These are phyloP conservation scores for Amazonetta brasiliensis DNA, from an alignment of 2,797 vertebrate genomes.

Conservation along the genomic window DNA sequence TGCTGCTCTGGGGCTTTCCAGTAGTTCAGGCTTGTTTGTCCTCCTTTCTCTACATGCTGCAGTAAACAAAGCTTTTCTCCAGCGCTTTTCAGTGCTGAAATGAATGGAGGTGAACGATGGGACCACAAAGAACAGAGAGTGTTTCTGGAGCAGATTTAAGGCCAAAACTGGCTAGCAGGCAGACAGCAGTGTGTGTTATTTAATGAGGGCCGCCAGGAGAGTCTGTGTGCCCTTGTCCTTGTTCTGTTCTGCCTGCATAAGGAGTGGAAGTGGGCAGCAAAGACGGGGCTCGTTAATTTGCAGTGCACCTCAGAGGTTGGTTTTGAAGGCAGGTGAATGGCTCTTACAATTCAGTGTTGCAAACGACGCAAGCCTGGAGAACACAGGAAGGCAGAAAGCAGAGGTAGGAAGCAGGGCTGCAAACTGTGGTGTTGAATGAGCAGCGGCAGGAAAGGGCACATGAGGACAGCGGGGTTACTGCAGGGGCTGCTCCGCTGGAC, in stretches of 20 bases:
- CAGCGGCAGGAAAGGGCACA: fast-evolving
- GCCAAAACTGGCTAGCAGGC: background rate
- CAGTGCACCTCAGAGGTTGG: fast-evolving
- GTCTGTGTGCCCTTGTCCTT: background rate
- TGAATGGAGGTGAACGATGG: background rate
- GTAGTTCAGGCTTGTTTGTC: too few relatives aligned
- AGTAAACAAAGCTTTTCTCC: background rate
- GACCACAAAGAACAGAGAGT: background rate
- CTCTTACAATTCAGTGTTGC: background rate
- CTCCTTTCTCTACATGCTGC: background rate
- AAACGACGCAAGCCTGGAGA: background rate
- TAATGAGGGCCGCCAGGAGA: background rate
- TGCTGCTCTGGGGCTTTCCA: background rate
- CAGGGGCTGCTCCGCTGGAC: fast-evolving
- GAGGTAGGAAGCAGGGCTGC: fast-evolving
- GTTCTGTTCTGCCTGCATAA: fast-evolving
- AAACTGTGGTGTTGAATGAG: fast-evolving
- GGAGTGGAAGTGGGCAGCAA: background rate
- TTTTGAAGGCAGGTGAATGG: background rate
- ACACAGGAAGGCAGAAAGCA: background rate
- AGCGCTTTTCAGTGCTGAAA: background rate
- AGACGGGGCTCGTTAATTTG: background rate
- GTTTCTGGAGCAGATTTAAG: background rate
- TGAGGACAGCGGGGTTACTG: background rate
- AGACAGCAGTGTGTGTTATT: background rate